Percentiles rank a stretch among this genome's conserved stretches.
Evolutionary conservation across 2,113 vertebrate genomes (phyloP).

Genomic region (Agapornis roseicollis): DNA sequence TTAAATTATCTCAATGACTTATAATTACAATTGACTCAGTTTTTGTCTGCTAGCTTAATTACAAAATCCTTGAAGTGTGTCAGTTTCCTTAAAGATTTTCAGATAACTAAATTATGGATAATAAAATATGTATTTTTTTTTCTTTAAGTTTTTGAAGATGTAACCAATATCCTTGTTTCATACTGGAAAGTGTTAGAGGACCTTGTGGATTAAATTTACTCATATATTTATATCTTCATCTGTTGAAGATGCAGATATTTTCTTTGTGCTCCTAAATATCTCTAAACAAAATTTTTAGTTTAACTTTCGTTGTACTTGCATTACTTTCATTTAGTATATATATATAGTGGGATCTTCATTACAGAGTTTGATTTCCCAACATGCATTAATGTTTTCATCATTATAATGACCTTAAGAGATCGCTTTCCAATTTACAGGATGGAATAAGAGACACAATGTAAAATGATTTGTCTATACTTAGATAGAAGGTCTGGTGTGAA

Average conservation of each 20-base stretch:
- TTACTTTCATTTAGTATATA: neutral
- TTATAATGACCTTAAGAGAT: neutral
- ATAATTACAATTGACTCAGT: neutral
- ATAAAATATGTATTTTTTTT: neutral
- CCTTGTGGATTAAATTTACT: neutral
- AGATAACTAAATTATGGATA: conserved; percentile 8
- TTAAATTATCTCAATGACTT: conserved; percentile 18
- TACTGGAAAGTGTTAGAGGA: neutral
- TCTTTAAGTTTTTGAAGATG: neutral
- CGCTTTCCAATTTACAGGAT: neutral
- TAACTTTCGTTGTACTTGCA: neutral
- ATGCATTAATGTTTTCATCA: neutral
- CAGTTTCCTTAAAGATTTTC: conserved; percentile 7
- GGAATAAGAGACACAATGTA: neutral
- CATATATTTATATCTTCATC: neutral
- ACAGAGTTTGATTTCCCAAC: neutral
- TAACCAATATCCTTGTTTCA: neutral
- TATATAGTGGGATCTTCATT: neutral
- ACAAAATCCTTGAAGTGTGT: neutral
- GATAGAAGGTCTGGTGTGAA: neutral
- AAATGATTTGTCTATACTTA: neutral
- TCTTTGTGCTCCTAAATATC: neutral
- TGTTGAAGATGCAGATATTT: neutral
- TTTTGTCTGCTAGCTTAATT: conserved; percentile 32
- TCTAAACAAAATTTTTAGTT: neutral